Base-by-base conservation (phyloP, 1,140 invertebrate species). In the Sitophilus oryzae region DNA sequence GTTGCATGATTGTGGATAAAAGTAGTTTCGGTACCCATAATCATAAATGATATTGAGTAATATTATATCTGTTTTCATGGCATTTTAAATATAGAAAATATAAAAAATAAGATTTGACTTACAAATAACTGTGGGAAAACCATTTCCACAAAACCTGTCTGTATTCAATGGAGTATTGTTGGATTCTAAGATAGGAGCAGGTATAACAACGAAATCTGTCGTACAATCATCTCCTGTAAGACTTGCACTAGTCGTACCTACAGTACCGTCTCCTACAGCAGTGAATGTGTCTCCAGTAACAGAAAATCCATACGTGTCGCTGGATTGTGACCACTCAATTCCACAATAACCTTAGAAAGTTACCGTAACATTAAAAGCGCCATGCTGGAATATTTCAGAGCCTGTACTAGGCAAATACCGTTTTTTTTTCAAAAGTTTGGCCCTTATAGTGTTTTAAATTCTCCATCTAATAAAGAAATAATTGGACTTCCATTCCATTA, bases 121-220 rank as follows among this genome's bases (percentile, higher is more conserved):
- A 79, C 84, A 81, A 25, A 79, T 80, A 41, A 83, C 83, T 20
- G 82, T 68, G 2, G 78, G 71, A 57, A 89, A 82, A 15, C 79
- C 81, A 47, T 84, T 74, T 1, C 86, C 86, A 64, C 88, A 90
- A 71, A 86, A 89, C 40, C 87, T 73, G 62, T 89, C 86, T 9
- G 76, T 77, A 30, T 59, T 60, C 71, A 59, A 25, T 67, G 49
- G 0, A 68, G 60, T 4, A 75, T 50, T 45, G 47, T 64, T 61
- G 2, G 54, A 44, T 22, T 50, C 34, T 11, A 57, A 58, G 21
- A 52, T 54, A 0, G 85, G 81, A 69, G 84, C 81, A 11, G 86
- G 83, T 67, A 91, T 82, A 4, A 89, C 78, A 2, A 91, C 80
- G 65, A 82, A 91, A 70, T 89, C 86, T 0, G 79, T 81, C 2